Base-by-base conservation (phyloP, 2,888 invertebrate genomes). In the Gastracanthus pulcherrimus region DNA sequence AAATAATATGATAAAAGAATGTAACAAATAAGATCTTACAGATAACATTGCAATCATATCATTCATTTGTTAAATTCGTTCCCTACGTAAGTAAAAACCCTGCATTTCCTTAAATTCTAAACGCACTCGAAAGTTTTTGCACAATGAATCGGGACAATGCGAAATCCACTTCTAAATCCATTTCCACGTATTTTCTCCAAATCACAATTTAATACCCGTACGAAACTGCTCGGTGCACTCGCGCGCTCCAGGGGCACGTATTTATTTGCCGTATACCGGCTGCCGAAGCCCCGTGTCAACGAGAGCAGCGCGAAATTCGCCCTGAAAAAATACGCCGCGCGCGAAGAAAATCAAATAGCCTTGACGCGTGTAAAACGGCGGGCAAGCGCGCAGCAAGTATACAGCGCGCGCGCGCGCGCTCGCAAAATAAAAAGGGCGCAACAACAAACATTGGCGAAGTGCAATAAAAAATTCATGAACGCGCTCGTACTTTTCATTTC, bases 381-480 rank as follows among this genome's bases (percentile, higher is more conserved):
- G n/a, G n/a, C n/a, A n/a, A n/a, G n/a, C 5, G 34, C 16, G 19
- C n/a, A 41, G 26, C 62, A 36, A 23, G 26, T 45, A 41, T 58
- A 77, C 31, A n/a, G 41, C 64, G 11, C 19, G 51, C 23, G 11
- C 60, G 60, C n/a, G n/a, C n/a, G n/a, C n/a, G n/a, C n/a, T 11
- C 31, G 76, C 34, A 31, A 74, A 34, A 45, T 34, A 64, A 75
- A n/a, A 64, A 55, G 55, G 34, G 45, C 36, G 60, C 45, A 71
- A 75, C 29, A 55, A 71, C 58, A 76, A 76, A 76, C 76, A 66
- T 64, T 26, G 71, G 31, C 31, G 2, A 70, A 71, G 76, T 41
- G 48, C 41, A 75, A 72, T 81, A 67, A 77, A 77, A 77, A 81
- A 81, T 77, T 77, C 72, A 75, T 76, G 58, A 26, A 13, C 7